phyloP scores from a whole-genome alignment of 1,140 invertebrate genomes.

The Diorhabda elongata region DNA sequence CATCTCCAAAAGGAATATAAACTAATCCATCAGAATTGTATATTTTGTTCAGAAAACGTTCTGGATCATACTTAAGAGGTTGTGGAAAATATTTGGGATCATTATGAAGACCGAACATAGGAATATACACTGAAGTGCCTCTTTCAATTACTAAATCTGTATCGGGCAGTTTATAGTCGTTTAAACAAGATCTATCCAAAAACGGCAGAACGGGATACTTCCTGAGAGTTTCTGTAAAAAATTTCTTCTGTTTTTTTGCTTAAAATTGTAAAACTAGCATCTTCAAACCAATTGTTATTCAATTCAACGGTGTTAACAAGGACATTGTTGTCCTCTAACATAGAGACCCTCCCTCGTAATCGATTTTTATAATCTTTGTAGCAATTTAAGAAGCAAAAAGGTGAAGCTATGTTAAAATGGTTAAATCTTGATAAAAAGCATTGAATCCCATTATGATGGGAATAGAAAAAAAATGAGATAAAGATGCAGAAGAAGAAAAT shows the following conservation, averaged over 20 bases:
- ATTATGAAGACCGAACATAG: conserved; percentile 43
- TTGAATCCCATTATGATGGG: no score
- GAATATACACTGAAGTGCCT: conserved; percentile 42
- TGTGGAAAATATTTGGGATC: conserved; percentile 54
- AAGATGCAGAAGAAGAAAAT: neutral
- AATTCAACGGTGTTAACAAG: no score
- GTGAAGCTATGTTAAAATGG: no score
- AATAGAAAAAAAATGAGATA: no score
- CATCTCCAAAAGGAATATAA: conserved; percentile 51
- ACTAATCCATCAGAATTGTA: conserved; percentile 44
- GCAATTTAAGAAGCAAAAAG: no score
- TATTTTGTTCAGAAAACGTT: conserved; percentile 48
- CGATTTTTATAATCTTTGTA: no score
- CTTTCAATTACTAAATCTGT: conserved; percentile 45
- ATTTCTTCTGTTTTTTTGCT: no score
- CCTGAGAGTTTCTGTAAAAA: conserved; percentile 48
- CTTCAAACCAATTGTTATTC: no score
- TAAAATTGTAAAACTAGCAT: no score
- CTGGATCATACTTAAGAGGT: conserved; percentile 56
- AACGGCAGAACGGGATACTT: conserved; percentile 47
- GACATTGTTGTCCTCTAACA: no score
- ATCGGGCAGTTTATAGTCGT: conserved; percentile 41
- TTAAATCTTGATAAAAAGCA: no score
- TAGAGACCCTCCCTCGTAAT: no score
- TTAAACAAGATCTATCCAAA: conserved; percentile 35